These are phyloP conservation scores for Microctonus brassicae DNA, from an alignment of 2,888 invertebrate genomes.

Conservation along the genomic window DNA sequence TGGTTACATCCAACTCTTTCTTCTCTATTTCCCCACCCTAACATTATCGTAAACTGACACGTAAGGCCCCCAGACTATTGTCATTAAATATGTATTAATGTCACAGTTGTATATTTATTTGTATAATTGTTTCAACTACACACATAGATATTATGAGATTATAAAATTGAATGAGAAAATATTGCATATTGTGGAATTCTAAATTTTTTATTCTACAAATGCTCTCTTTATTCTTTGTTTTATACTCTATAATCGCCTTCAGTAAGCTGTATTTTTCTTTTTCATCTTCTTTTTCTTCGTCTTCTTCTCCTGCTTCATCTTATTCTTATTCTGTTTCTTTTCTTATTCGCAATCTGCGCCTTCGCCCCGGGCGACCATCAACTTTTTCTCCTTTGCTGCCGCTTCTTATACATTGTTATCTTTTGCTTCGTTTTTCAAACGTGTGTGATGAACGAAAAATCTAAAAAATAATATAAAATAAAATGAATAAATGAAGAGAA, in stretches of 20 bases:
- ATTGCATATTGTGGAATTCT: not conserved
- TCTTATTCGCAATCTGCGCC: slow-evolving; percentile 3
- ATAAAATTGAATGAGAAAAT: not conserved
- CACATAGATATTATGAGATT: slow-evolving; percentile 1
- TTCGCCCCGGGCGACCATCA: slow-evolving; percentile 12
- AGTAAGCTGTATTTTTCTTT: not conserved
- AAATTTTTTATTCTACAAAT: not conserved
- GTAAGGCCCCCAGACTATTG: slow-evolving; percentile 33
- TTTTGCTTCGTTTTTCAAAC: not conserved
- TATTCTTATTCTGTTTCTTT: not conserved
- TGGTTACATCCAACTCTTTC: slow-evolving; percentile 35
- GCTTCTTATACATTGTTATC: not conserved
- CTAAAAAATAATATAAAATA: not conserved
- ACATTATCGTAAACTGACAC: slow-evolving; percentile 15
- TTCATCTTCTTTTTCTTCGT: too few relatives aligned
- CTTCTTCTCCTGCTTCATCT: not conserved
- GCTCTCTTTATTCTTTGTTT: not conserved
- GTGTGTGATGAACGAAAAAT: not conserved
- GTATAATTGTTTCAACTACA: slow-evolving; percentile 16
- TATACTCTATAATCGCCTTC: not conserved
- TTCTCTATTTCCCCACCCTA: slow-evolving; percentile 37
- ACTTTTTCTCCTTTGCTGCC: slow-evolving; percentile 12
- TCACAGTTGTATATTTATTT: slow-evolving; percentile 33
- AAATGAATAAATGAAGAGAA: not conserved
- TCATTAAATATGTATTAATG: slow-evolving; percentile 35